These are phyloP conservation scores for Tichodroma muraria DNA, from an alignment of 2,113 vertebrate species.

Conservation along the genomic window DNA sequence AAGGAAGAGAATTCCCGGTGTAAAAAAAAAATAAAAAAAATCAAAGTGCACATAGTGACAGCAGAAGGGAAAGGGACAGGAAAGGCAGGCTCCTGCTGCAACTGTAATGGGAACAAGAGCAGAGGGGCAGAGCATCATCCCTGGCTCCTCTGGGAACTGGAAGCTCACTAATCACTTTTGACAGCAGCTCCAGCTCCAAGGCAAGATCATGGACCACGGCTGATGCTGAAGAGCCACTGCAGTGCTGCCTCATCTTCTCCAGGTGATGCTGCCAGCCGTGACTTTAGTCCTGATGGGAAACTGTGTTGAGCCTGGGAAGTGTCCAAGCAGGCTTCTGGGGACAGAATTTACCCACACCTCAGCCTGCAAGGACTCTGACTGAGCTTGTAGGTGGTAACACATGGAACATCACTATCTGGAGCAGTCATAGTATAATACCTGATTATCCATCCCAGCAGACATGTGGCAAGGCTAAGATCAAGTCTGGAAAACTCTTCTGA, in stretches of 20 bases:
- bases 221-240: fast-evolving
- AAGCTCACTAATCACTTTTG: background rate
- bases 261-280: fast-evolving
- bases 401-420: background rate
- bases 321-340: background rate
- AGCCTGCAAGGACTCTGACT: fast-evolving
- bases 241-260: background rate
- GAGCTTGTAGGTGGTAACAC: background rate
- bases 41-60: background rate
- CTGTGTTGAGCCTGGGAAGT: fast-evolving
- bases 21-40: background rate
- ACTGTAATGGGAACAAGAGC: background rate
- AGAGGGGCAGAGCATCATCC: background rate
- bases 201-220: background rate
- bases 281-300: background rate
- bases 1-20: slow-evolving; percentile 28
- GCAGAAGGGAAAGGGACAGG: background rate
- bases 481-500: background rate
- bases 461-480: fast-evolving
- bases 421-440: background rate
- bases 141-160: background rate
- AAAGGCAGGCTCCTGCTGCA: background rate
- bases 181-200: background rate
- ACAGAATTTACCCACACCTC: background rate
- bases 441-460: background rate